Conservation (phyloP, 2,888 invertebrate genomes). For the Celastrina argiolus region DNA sequence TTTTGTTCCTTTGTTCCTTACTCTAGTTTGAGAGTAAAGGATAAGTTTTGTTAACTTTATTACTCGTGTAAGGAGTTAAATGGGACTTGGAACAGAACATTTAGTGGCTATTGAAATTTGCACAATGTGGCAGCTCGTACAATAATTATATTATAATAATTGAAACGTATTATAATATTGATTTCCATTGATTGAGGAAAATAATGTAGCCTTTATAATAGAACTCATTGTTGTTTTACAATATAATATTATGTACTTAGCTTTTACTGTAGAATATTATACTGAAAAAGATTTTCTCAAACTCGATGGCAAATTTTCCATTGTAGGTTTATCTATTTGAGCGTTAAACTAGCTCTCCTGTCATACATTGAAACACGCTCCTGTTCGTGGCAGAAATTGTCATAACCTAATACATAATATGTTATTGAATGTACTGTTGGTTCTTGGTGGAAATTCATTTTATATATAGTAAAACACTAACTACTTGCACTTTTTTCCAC, state of each 20-base stretch:
- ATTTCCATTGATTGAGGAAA: too few relatives aligned
- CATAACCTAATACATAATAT: not conserved
- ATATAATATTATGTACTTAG: too few relatives aligned
- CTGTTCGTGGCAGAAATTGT: slow-evolving; percentile 4
- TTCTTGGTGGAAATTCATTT: too few relatives aligned
- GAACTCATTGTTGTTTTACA: not conserved
- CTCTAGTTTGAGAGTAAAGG: not conserved
- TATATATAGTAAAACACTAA: too few relatives aligned
- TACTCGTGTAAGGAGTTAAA: not conserved
- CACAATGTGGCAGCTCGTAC: too few relatives aligned
- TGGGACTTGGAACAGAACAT: not conserved
- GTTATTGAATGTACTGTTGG: too few relatives aligned
- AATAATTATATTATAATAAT: too few relatives aligned
- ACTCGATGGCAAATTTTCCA: not conserved
- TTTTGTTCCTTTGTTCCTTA: slow-evolving; percentile 3
- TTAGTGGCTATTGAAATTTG: not conserved
- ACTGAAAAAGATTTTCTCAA: too few relatives aligned
- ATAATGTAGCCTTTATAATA: not conserved
- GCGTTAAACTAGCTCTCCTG: not conserved
- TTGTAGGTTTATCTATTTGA: not conserved
- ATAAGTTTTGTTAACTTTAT: slow-evolving; percentile 9
- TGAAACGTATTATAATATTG: too few relatives aligned
- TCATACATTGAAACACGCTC: not conserved
- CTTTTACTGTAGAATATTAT: too few relatives aligned
- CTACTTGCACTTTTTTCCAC: too few relatives aligned